Percentiles rank a stretch among this genome's conserved stretches.
These are phyloP conservation scores for Loripinus fragilis DNA, from an alignment of 2,888 invertebrate genomes.

Conservation along the genomic window DNA sequence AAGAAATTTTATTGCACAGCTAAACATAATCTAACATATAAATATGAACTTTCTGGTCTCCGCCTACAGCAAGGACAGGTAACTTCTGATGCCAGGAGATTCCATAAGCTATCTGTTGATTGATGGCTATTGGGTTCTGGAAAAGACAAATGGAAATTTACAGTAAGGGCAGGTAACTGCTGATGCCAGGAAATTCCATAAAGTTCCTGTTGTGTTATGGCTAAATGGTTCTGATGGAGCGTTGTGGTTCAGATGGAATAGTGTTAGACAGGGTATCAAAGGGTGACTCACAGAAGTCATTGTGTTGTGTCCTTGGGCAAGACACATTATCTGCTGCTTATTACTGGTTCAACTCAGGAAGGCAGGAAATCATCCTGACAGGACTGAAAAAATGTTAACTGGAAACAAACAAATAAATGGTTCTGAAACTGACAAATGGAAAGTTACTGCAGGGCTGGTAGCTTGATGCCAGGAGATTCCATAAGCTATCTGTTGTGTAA, in stretches of 20 bases:
- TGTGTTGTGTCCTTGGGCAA: no score
- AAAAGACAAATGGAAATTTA: conserved; percentile 34
- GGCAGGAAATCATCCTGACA: no score
- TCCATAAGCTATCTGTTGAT: conserved; percentile 70
- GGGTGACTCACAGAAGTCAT: no score
- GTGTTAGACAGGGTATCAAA: no score
- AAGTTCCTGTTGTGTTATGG: conserved; percentile 67
- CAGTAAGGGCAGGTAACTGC: conserved; percentile 76
- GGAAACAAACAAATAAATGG: no score
- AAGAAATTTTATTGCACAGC: conserved; percentile 7
- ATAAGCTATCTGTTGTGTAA: conserved; percentile 70
- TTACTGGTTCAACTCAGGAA: no score
- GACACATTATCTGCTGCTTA: no score
- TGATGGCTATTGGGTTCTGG: conserved; percentile 71
- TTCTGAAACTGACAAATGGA: no score
- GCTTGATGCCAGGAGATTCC: conserved; percentile 77
- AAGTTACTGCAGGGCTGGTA: conserved; percentile 78
- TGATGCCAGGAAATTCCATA: conserved; percentile 79
- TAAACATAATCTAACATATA: conserved; percentile 57
- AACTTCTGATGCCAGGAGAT: conserved; percentile 78
- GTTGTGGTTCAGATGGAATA: no score
- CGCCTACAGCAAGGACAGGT: conserved; percentile 79
- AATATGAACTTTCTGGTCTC: conserved; percentile 78
- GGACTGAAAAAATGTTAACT: no score
- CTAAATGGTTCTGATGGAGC: conserved; percentile 73